A percentile compares a stretch with the other conserved stretches of the same genome.
Conservation (phyloP, 2,797 vertebrate genomes). For the Bryconaethiops microstoma region DNA sequence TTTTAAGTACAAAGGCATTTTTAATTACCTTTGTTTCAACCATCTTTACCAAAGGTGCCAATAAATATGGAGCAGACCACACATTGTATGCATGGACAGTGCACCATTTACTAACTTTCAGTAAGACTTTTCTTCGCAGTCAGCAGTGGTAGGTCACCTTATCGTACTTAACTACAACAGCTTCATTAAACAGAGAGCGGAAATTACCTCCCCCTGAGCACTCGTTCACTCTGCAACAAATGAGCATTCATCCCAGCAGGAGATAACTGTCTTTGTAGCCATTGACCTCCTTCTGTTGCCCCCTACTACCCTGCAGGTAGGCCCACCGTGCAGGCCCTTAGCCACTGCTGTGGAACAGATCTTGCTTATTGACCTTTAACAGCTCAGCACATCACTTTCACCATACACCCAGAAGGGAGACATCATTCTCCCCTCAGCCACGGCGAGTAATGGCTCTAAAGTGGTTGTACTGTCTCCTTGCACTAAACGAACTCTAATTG, state of each 20-base stretch:
- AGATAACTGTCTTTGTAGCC: background rate
- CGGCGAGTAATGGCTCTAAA: constrained; percentile 3
- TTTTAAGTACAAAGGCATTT: no score
- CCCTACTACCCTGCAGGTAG: constrained; percentile 4
- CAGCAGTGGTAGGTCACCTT: constrained; percentile 18
- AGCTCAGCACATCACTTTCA: background rate
- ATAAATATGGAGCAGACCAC: no score
- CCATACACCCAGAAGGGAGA: background rate
- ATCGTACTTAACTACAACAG: background rate
- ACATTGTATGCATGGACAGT: background rate
- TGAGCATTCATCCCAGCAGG: constrained; percentile 15
- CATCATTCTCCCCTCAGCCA: background rate
- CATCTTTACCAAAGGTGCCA: no score
- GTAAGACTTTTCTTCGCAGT: background rate
- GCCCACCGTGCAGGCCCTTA: background rate
- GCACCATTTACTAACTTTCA: background rate
- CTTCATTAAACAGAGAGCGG: constrained; percentile 16
- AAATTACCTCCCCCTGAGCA: constrained; percentile 22
- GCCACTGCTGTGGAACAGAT: background rate
- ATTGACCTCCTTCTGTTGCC: constrained; percentile 5
- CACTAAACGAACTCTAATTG: background rate
- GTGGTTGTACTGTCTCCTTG: background rate
- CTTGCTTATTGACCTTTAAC: constrained; percentile 20
- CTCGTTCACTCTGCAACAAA: constrained; percentile 17
- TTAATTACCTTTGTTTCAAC: no score